Evolutionary conservation across 2,113 vertebrate genomes (phyloP), one percentile per base, ranked within the genome.

Genomic region (Lucifuga dentata): DNA sequence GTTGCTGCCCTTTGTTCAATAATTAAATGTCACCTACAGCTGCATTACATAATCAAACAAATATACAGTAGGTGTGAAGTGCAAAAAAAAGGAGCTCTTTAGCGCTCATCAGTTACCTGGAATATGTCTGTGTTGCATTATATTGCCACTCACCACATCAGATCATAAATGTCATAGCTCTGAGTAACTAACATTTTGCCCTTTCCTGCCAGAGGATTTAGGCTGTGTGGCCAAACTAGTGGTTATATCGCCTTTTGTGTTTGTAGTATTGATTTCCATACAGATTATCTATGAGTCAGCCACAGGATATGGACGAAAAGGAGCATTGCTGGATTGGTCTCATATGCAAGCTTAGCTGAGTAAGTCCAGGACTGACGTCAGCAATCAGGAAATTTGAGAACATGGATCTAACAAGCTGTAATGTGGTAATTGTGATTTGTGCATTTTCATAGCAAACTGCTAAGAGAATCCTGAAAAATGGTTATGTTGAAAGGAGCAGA

Each of bases 191-290:
- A 35, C 49, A 48, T 40, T 46, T 39, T 11, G 48, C 40, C 71
- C 33, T 58, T 71, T 71, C 75, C 73, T 33, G 15, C 15, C 52
- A 50, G 24, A 61, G 69, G 68, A 52, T 49, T 23, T 0, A 13
- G 64, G 67, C 57, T 48, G 15, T 38, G 53, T 20, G 45, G 63
- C 60, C 64, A 81, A 69, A 69, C 52, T 17, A 19, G 11, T 11
- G 1, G 60, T 73, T 71, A 63, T 51, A 64, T 57, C 69, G 64
- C 81, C 73, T 88, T 76, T 83, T 83, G 38, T 83, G 55, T 77
- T 88, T 70, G 66, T 81, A 20, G 19, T 86, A 91, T 90, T 73
- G 89, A 92, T 89, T 87, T 74, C 55, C 66, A 84, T 80, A 80
- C 76, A 40, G 59, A 86, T 90, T 87, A 89, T 83, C 80, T 79